Conservation (phyloP, 92 coral and sea anemone species). For the Heliopora coerulea region DNA sequence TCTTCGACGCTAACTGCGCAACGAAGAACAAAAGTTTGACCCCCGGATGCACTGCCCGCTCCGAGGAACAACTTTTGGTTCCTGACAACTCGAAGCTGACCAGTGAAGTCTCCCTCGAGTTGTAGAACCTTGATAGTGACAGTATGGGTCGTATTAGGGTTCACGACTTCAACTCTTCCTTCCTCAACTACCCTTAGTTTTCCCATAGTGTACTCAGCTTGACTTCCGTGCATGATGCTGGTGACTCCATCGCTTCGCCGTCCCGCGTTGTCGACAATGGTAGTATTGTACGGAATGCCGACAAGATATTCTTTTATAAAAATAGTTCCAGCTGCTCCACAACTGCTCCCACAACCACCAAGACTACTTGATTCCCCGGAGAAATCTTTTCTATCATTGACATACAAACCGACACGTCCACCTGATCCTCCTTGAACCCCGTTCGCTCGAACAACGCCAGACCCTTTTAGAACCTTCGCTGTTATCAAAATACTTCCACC, state of each 20-base stretch:
- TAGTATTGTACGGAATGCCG: slow-evolving; percentile 76
- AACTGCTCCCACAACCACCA: slow-evolving; percentile 73
- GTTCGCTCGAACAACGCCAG: slow-evolving; percentile 66
- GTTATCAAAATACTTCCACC: slow-evolving; percentile 79
- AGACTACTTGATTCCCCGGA: slow-evolving; percentile 61
- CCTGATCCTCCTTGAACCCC: slow-evolving; percentile 91
- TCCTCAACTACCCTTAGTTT: slow-evolving; percentile 72
- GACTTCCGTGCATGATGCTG: slow-evolving; percentile 80
- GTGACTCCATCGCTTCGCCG: slow-evolving; percentile 75
- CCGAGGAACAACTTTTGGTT: slow-evolving; percentile 86
- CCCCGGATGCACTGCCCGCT: slow-evolving; percentile 78
- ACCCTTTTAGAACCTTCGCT: slow-evolving; percentile 65
- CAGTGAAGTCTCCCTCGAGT: slow-evolving; percentile 92
- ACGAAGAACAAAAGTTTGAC: slow-evolving; percentile 80
- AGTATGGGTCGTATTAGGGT: slow-evolving; percentile 46
- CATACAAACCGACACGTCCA: slow-evolving; percentile 85
- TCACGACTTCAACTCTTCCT: slow-evolving; percentile 80
- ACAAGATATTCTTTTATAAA: slow-evolving; percentile 67
- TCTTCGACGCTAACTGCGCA: slow-evolving; percentile 88
- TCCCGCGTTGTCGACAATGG: slow-evolving; percentile 77
- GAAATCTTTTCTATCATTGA: slow-evolving; percentile 60
- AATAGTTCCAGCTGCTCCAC: slow-evolving; percentile 93
- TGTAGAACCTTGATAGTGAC: slow-evolving; percentile 73
- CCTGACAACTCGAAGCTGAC: slow-evolving; percentile 73
- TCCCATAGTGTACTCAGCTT: slow-evolving; percentile 73